Evolutionary conservation across 1,140 invertebrate species (phyloP).

Genomic region (Drosophila serrata): DNA sequence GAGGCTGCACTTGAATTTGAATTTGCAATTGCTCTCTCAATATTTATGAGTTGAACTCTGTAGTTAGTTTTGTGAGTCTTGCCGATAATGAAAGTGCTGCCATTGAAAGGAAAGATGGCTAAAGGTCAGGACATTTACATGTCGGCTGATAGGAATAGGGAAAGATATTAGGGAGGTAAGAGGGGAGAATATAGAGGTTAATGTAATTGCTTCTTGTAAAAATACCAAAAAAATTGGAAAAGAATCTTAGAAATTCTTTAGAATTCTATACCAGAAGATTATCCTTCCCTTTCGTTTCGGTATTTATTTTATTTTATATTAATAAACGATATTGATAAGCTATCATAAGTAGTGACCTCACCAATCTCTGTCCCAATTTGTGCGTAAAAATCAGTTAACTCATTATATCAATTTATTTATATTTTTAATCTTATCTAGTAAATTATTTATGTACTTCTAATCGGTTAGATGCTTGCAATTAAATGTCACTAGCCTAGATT

Average conservation of each 20-base stretch:
- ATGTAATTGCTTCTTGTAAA: too few relatives aligned
- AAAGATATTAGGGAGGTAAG: not conserved
- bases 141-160: not conserved
- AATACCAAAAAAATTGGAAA: too few relatives aligned
- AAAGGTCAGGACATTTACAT: not conserved
- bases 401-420: not conserved
- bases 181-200: too few relatives aligned
- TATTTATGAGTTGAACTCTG: slow-evolving; percentile 65
- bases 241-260: not conserved
- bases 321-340: not conserved
- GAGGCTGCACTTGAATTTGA: slow-evolving; percentile 65
- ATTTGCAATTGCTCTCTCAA: slow-evolving; percentile 68
- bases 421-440: slow-evolving; percentile 20
- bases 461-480: slow-evolving; percentile 38
- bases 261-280: not conserved
- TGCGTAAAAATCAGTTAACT: not conserved
- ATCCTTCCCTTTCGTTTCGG: not conserved
- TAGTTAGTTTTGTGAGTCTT: slow-evolving; percentile 38
- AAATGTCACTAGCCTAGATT: slow-evolving; percentile 24
- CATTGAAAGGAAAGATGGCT: not conserved
- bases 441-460: slow-evolving; percentile 37
- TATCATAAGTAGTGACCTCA: not conserved
- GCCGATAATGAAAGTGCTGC: slow-evolving; percentile 48
- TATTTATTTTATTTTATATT: not conserved
- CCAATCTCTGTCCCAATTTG: not conserved